A percentile compares a stretch with the other conserved stretches of the same genome.
phyloP scores from a whole-genome alignment of 2,888 invertebrate species.

The Apomyelois bistriatella region DNA sequence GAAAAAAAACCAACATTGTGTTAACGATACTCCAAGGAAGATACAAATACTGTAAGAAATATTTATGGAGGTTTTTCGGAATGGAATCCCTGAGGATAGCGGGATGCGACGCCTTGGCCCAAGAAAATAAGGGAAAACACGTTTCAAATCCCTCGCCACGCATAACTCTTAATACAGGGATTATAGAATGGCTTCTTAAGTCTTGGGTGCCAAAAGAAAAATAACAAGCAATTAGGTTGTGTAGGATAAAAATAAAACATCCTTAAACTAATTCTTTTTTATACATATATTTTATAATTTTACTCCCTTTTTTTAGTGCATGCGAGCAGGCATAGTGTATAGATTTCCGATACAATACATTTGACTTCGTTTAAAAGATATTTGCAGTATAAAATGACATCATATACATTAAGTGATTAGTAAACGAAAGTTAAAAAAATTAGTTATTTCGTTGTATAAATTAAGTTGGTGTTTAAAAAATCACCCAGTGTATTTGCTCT shows the following conservation, averaged over 20 bases:
- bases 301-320: background rate
- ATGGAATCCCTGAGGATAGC: conserved; percentile 66
- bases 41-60: conserved; percentile 79
- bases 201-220: conserved; percentile 70
- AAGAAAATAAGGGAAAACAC: conserved; percentile 71
- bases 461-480: too few relatives aligned
- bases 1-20: conserved; percentile 66
- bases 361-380: too few relatives aligned
- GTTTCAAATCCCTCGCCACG: conserved; percentile 70
- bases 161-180: conserved; percentile 76
- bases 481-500: too few relatives aligned
- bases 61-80: conserved; percentile 79
- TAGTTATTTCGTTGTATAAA: too few relatives aligned
- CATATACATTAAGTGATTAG: too few relatives aligned
- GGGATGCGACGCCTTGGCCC: conserved; percentile 55
- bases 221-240: conserved; percentile 69
- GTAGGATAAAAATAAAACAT: conserved; percentile 39
- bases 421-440: too few relatives aligned
- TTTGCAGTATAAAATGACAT: too few relatives aligned
- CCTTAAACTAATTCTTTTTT: conserved; percentile 22
- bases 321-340: too few relatives aligned
- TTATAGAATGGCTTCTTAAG: conserved; percentile 73
- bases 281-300: background rate
- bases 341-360: too few relatives aligned
- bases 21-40: conserved; percentile 77